These are phyloP conservation scores for Ailurus styani DNA, from an alignment of 2,113 vertebrate genomes.

Conservation along the genomic window DNA sequence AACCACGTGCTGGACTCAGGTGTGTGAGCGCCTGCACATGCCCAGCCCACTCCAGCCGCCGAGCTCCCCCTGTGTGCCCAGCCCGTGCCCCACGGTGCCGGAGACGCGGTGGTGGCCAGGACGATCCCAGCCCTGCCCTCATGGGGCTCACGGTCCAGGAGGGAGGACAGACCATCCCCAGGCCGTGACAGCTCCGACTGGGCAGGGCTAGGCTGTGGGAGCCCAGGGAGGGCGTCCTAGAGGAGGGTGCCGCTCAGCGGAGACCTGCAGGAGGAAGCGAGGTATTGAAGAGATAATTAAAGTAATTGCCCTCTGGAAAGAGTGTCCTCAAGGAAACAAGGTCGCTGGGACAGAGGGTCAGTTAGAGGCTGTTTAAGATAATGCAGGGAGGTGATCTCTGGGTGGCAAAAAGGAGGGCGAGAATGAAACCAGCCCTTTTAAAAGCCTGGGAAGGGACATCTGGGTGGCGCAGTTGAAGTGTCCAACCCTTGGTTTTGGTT, in stretches of 20 bases:
- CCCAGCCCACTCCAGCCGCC: neutral
- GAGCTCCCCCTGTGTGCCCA: neutral
- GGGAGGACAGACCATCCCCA: neutral
- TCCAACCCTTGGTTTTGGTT: neutral
- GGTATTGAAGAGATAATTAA: neutral
- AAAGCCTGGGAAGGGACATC: neutral
- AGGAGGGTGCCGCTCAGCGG: neutral
- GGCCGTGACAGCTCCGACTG: neutral
- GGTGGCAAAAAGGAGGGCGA: neutral
- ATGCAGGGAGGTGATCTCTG: neutral
- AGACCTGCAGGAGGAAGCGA: neutral
- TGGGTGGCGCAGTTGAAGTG: neutral
- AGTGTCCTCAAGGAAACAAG: neutral
- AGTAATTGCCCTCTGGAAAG: neutral
- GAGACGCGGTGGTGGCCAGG: neutral
- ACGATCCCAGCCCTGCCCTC: neutral
- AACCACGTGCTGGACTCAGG: slow-evolving; percentile 95
- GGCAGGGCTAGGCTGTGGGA: neutral
- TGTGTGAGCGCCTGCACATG: slow-evolving; percentile 26
- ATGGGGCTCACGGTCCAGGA: neutral
- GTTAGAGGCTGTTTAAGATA: rapidly evolving
- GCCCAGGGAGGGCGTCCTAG: neutral
- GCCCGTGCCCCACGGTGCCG: neutral
- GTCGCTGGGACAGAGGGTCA: neutral
- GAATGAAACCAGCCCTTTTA: neutral